Percentiles rank a stretch among this genome's conserved stretches.
These are phyloP conservation scores for Zophobas morio DNA, from an alignment of 1,140 invertebrate genomes.

Conservation along the genomic window DNA sequence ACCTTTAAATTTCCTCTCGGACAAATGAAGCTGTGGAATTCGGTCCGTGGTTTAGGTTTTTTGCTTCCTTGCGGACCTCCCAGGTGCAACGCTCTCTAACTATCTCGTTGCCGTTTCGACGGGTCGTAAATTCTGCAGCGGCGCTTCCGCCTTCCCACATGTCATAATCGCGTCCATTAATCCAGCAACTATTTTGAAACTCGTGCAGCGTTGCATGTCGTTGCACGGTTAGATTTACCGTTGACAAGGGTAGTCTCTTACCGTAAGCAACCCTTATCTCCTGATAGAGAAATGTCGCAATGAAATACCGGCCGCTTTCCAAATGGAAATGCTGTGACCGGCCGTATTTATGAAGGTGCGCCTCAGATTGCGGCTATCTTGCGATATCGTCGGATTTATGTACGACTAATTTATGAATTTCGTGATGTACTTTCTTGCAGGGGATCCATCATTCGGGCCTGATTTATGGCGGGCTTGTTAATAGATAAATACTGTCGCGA, in stretches of 20 bases:
- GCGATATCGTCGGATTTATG: constrained; percentile 19
- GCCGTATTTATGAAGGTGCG: constrained; percentile 31
- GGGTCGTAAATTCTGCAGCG: too few species aligned
- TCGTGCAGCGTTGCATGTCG: constrained; percentile 49
- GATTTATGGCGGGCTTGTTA: neutral
- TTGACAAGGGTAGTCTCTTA: constrained; percentile 53
- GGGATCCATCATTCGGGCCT: neutral
- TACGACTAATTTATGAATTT: constrained; percentile 20
- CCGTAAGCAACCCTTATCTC: constrained; percentile 48
- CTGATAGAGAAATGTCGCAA: constrained; percentile 48
- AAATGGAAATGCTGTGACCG: constrained; percentile 32
- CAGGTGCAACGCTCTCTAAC: too few species aligned
- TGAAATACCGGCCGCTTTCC: constrained; percentile 41
- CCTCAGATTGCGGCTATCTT: neutral
- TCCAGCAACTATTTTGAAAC: too few species aligned
- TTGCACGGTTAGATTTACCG: constrained; percentile 45
- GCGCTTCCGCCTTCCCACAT: neutral
- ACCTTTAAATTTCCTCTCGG: too few species aligned
- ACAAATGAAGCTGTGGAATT: too few species aligned
- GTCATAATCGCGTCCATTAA: neutral
- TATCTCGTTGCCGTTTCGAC: too few species aligned
- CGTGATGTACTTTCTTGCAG: constrained; percentile 15
- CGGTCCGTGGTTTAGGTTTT: too few species aligned
- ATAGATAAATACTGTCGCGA: constrained; percentile 21
- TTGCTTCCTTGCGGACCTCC: too few species aligned